Evolutionary conservation across 2,888 invertebrate species (phyloP).

Genomic region (Leucophenga montana): DNA sequence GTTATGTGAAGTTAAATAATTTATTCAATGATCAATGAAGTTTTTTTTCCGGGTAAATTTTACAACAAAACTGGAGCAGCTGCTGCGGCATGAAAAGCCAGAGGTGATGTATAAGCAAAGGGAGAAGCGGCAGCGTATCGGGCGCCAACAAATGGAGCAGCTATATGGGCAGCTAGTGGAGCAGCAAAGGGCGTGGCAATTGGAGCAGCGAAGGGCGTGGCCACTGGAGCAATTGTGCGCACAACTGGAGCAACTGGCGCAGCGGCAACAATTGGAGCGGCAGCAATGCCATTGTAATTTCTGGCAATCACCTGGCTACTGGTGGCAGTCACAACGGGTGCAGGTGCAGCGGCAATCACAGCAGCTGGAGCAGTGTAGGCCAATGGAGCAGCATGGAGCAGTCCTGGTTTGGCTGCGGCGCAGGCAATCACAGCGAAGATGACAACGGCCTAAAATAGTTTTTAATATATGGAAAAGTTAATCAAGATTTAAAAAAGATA

Average conservation of each 20-base stretch:
- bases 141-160: constrained; percentile 33
- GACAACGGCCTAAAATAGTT: constrained; percentile 52
- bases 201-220: constrained; percentile 19
- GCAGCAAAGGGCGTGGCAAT: constrained; percentile 37
- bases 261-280: constrained; percentile 43
- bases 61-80: not conserved
- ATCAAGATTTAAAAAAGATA: not conserved
- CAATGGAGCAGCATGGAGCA: constrained; percentile 39
- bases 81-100: constrained; percentile 25
- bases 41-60: too few species aligned
- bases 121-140: constrained; percentile 37
- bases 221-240: constrained; percentile 28
- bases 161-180: constrained; percentile 32
- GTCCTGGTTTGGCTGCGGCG: constrained; percentile 42
- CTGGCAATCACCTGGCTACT: constrained; percentile 49
- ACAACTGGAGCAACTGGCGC: too few species aligned
- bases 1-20: too few species aligned
- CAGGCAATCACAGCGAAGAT: constrained; percentile 57
- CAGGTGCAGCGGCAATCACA: constrained; percentile 44
- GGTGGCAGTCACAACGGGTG: constrained; percentile 49
- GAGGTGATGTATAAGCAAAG: constrained; percentile 40
- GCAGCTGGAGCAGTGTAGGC: constrained; percentile 29
- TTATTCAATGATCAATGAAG: too few species aligned
- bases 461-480: not conserved
- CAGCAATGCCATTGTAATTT: constrained; percentile 48